Evolutionary conservation across 2,888 invertebrate genomes (phyloP).

Genomic region (Lasioglossum villosulum): DNA sequence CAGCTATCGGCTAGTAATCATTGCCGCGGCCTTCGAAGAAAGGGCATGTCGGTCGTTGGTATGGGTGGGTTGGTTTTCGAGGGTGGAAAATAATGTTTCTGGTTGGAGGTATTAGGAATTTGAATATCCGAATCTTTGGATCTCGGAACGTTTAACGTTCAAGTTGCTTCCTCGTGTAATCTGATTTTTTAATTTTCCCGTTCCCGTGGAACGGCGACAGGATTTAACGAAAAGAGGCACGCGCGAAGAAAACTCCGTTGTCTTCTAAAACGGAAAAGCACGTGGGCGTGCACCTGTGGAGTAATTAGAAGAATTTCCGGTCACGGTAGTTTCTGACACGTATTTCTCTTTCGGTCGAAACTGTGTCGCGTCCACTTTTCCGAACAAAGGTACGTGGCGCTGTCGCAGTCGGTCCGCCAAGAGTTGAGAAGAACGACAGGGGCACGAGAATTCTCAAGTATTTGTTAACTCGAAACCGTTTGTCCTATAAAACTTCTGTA

Average conservation of each 20-base stretch:
- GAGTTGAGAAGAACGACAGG: slow-evolving; percentile 28
- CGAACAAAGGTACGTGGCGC: slow-evolving; percentile 3
- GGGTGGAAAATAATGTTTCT: neutral
- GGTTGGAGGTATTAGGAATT: too few species aligned
- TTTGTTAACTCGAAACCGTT: slow-evolving; percentile 46
- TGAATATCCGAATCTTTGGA: neutral
- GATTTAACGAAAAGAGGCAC: too few species aligned
- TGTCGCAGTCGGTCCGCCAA: neutral
- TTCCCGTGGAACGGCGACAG: neutral
- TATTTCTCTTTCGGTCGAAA: slow-evolving; percentile 1
- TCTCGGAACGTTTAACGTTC: neutral
- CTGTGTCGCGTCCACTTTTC: slow-evolving; percentile 12
- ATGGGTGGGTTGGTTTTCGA: neutral
- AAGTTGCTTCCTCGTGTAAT: neutral
- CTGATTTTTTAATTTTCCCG: neutral
- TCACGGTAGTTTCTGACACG: neutral
- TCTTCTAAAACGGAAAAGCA: neutral
- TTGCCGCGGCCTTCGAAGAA: neutral
- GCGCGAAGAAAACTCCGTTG: neutral
- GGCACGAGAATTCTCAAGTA: slow-evolving; percentile 21
- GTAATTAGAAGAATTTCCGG: slow-evolving; percentile 40
- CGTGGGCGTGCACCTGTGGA: neutral
- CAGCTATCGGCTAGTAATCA: neutral
- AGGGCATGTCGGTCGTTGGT: neutral
- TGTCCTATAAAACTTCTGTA: slow-evolving; percentile 32